Conservation (phyloP, 2,888 invertebrate genomes). For the Heteromurus nitidus region DNA sequence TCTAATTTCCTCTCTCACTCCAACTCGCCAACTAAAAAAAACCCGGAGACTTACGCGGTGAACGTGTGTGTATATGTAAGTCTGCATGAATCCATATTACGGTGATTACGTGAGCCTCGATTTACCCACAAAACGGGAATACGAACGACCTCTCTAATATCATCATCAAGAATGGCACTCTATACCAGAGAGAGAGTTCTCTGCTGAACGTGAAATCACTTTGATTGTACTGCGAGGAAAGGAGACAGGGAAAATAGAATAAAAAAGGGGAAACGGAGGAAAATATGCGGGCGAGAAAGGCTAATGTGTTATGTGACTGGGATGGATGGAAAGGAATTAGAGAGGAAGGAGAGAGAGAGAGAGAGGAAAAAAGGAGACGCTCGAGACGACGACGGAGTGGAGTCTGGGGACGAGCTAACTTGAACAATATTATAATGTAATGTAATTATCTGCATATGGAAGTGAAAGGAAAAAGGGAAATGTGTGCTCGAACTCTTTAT, state of each 20-base stretch:
- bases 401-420: slow-evolving; percentile 15
- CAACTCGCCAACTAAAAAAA: background rate
- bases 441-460: slow-evolving; percentile 58
- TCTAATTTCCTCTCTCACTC: background rate
- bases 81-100: background rate
- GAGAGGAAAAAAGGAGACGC: background rate
- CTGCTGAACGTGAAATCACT: too few species aligned
- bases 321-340: background rate
- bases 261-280: background rate
- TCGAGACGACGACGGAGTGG: background rate
- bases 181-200: too few species aligned
- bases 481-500: background rate
- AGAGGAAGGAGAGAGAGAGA: background rate
- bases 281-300: slow-evolving; percentile 27
- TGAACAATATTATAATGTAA: slow-evolving; percentile 52
- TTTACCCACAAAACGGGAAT: background rate
- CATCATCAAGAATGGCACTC: background rate
- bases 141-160: background rate
- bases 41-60: too few species aligned
- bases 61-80: too few species aligned
- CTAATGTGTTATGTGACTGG: background rate
- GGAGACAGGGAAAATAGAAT: background rate
- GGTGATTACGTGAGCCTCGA: background rate
- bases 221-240: too few species aligned
- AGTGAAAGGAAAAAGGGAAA: background rate